Percentiles rank a stretch among this genome's conserved stretches.
Conservation (phyloP, 2,888 invertebrate genomes). For the Eupithecia subumbrata region DNA sequence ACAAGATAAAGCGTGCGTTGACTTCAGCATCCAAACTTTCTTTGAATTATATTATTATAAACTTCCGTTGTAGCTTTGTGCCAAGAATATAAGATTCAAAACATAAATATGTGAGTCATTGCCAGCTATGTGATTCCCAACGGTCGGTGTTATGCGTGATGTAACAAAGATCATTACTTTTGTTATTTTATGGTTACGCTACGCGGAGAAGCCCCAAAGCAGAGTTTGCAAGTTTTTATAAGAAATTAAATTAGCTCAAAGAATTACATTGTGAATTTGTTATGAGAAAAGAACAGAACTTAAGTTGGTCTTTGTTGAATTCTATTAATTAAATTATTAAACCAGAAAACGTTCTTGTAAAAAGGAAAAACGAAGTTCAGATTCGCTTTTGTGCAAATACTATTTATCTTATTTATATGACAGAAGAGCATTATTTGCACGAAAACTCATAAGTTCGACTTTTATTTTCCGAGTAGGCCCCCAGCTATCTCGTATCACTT, state of each 20-base stretch:
- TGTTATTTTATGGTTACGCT: background rate
- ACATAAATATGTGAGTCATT: slow-evolving; percentile 57
- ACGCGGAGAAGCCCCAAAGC: background rate
- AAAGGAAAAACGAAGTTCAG: background rate
- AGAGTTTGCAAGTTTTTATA: background rate
- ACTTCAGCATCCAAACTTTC: slow-evolving; percentile 48
- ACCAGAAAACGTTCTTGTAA: background rate
- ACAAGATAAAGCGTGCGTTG: slow-evolving; percentile 53
- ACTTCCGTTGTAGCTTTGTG: slow-evolving; percentile 61
- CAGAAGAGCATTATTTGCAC: background rate
- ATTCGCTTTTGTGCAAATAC: background rate
- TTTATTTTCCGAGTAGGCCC: background rate
- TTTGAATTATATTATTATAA: slow-evolving; percentile 53
- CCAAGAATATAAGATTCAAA: slow-evolving; percentile 58
- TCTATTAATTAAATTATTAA: too few species aligned
- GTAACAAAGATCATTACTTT: slow-evolving; percentile 43
- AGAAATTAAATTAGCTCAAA: background rate
- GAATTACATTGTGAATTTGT: background rate
- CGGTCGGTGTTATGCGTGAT: slow-evolving; percentile 50
- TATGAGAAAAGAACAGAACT: background rate
- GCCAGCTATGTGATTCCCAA: slow-evolving; percentile 50
- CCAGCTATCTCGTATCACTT: background rate
- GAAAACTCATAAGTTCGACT: background rate
- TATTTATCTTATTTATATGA: background rate
- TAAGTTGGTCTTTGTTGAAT: too few species aligned